Base-by-base conservation (phyloP, 2,113 vertebrate species). In the Enhydra lutris region DNA sequence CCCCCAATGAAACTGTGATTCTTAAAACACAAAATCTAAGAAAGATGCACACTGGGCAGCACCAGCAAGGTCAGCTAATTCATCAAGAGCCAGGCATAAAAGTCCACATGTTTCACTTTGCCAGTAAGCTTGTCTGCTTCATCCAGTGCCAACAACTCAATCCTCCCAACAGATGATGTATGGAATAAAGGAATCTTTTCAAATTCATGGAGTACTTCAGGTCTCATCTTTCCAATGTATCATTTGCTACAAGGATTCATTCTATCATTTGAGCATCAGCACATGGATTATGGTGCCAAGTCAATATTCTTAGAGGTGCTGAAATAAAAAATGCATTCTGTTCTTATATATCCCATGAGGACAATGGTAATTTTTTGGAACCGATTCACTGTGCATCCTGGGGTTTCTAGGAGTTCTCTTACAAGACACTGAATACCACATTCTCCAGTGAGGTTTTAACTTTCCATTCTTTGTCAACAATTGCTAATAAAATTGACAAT, bases 171-270 rank as follows among this genome's bases (percentile, higher is more conserved):
- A 93, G 67, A 96, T 83, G 78, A 97, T 80, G 85, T 63, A 69
- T 29, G 95, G 84, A 97, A 96, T 95, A 97, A 91, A 96, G 57
- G 86, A 97, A 91, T 95, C 90, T 80, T 97, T 96, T 97, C 89
- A 95, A 93, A 90, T 96, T 95, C 93, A 89, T 85, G 78, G 59
- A 96, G 57, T 95, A 92, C 83, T 81, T 95, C 74, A 88, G 79
- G 94, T 93, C 93, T 98, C 95, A 97, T 96, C 84, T 97, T 96
- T 95, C 91, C 91, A 96, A 92, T 89, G 69, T 74, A 93, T 97
- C 96, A 95, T 94, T 65, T 97, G 52, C 89, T 89, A 61, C 47
- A 79, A 79, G 84, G 52, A 96, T 96, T 95, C 84, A 86, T 96
- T 98, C 76, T 94, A 90, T 97, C 91, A 96, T 94, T 98, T 88